phyloP scores from a whole-genome alignment of 1,140 invertebrate species.

The Drosophila melanica region DNA sequence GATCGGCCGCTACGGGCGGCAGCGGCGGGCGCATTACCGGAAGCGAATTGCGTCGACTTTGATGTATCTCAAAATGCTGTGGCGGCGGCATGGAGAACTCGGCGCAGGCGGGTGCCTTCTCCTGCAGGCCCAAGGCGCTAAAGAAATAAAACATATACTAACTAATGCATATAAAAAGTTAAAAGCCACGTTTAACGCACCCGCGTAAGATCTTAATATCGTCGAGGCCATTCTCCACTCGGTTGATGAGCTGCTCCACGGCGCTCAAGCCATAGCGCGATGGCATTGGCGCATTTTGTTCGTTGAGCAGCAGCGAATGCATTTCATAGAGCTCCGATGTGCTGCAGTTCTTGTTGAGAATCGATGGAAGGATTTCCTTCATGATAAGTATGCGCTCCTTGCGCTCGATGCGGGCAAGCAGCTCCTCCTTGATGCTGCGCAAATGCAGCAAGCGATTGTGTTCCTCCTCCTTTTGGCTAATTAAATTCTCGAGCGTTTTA shows the following conservation, averaged over 20 bases:
- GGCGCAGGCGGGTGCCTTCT: background rate
- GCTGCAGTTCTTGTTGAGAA: constrained; percentile 49
- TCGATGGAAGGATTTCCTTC: constrained; percentile 41
- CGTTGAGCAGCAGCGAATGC: constrained; percentile 40
- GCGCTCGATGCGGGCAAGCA: constrained; percentile 43
- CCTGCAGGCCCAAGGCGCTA: constrained; percentile 41
- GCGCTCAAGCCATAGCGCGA: background rate
- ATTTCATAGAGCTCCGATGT: constrained; percentile 49
- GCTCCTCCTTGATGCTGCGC: constrained; percentile 53
- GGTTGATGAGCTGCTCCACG: constrained; percentile 40
- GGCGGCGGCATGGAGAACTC: background rate
- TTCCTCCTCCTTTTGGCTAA: constrained; percentile 62
- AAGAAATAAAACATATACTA: background rate
- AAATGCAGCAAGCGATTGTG: constrained; percentile 59
- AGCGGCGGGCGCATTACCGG: constrained; percentile 21
- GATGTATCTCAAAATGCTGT: constrained; percentile 20
- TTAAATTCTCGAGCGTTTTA: constrained; percentile 40
- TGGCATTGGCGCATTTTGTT: constrained; percentile 31
- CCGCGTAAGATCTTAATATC: constrained; percentile 40
- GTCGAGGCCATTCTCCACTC: constrained; percentile 32
- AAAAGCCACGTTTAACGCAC: constrained; percentile 15
- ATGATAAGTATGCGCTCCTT: constrained; percentile 50
- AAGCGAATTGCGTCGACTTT: constrained; percentile 27
- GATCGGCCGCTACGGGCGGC: background rate
- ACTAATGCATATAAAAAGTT: background rate